These are phyloP conservation scores for Vulpes ferrilata DNA, from an alignment of 2,113 vertebrate species.

Conservation along the genomic window DNA sequence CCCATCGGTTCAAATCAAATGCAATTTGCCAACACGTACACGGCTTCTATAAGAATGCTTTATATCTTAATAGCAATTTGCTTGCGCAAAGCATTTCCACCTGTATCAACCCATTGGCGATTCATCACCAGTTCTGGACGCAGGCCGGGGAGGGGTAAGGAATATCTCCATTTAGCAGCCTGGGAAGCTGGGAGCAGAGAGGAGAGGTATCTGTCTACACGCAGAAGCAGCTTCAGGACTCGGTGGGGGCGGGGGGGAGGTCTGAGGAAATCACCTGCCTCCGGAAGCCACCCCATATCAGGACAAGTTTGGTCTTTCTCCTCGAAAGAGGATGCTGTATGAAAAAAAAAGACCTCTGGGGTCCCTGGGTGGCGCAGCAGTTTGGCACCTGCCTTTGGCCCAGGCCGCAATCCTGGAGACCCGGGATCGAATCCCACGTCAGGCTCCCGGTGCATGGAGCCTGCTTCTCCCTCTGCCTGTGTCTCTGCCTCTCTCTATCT, in stretches of 20 bases:
- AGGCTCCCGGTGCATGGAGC: no score
- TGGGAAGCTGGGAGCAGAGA: background rate
- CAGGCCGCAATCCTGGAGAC: no score
- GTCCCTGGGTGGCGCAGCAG: no score
- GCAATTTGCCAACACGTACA: background rate
- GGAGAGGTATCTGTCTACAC: rapidly evolving
- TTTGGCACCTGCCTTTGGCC: no score
- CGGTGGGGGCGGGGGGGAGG: rapidly evolving
- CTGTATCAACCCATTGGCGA: background rate
- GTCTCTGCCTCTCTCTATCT: no score
- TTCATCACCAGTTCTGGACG: rapidly evolving
- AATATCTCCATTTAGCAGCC: background rate
- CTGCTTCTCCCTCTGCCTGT: no score
- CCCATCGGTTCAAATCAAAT: background rate
- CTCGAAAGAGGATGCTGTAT: background rate
- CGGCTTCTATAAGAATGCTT: background rate
- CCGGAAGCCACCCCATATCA: background rate
- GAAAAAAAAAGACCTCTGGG: no score
- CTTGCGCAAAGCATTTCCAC: background rate
- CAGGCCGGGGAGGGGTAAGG: background rate
- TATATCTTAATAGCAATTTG: background rate
- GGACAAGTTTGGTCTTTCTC: background rate
- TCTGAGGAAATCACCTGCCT: background rate
- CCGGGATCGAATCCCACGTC: no score
- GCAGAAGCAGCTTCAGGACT: background rate